Evolutionary conservation across 2,113 vertebrate genomes (phyloP).

Genomic region (Ancistrus triradiatus): DNA sequence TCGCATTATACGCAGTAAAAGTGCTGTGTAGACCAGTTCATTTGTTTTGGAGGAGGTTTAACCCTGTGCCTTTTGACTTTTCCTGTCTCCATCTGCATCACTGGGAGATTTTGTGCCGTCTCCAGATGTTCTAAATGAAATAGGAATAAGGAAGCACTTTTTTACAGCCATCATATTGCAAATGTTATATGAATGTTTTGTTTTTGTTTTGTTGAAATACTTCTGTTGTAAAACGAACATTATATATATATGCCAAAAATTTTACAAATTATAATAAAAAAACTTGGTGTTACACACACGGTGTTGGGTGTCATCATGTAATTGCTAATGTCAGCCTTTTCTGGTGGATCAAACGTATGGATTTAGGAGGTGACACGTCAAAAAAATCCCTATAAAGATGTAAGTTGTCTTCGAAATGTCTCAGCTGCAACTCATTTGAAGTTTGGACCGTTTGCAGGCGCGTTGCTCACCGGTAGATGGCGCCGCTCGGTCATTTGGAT

Average conservation of each 20-base stretch:
- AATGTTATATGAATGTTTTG: slow-evolving; percentile 53
- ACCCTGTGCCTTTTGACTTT: slow-evolving; percentile 50
- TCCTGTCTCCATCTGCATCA: slow-evolving; percentile 51
- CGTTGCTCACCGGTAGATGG: slow-evolving; percentile 30
- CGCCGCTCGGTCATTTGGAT: slow-evolving; percentile 20
- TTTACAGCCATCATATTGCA: slow-evolving; percentile 51
- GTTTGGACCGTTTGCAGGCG: neutral
- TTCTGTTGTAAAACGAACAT: slow-evolving; percentile 63
- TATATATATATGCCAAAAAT: slow-evolving; percentile 55
- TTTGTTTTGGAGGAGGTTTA: slow-evolving; percentile 20
- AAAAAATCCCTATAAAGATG: too few species aligned
- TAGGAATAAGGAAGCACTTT: slow-evolving; percentile 60
- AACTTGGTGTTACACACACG: slow-evolving; percentile 65
- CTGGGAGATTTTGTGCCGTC: slow-evolving; percentile 31
- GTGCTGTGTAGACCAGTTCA: slow-evolving; percentile 32
- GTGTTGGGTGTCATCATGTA: slow-evolving; percentile 52
- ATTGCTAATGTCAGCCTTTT: too few species aligned
- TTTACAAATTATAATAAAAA: slow-evolving; percentile 64
- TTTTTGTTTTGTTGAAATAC: slow-evolving; percentile 46
- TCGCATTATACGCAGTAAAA: slow-evolving; percentile 45
- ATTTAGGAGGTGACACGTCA: too few species aligned
- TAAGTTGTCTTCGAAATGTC: neutral
- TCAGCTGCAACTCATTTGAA: neutral
- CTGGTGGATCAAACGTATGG: too few species aligned
- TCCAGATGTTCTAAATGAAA: slow-evolving; percentile 28